Evolutionary conservation across 2,888 invertebrate species (phyloP).

Genomic region (Dione juno): DNA sequence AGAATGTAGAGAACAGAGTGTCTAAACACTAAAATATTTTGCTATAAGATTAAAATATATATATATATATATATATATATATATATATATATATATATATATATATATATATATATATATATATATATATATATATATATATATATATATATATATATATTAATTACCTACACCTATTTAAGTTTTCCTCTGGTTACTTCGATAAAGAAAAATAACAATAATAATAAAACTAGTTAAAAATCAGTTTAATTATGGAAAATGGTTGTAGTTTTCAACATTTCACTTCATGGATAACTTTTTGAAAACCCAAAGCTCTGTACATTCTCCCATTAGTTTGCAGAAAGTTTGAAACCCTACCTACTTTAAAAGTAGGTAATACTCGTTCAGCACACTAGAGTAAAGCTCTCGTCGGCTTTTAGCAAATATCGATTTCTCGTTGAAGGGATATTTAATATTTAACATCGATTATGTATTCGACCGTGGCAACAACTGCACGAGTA

Average conservation of each 20-base stretch:
- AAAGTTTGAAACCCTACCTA: constrained; percentile 13
- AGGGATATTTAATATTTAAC: not conserved
- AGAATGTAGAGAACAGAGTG: too few relatives aligned
- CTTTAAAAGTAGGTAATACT: constrained; percentile 11
- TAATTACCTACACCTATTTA: too few relatives aligned
- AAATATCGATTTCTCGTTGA: not conserved
- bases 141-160: too few relatives aligned
- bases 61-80: too few relatives aligned
- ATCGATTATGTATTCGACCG: not conserved
- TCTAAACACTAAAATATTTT: not conserved
- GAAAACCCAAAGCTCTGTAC: constrained; percentile 12
- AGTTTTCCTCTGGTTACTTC: too few relatives aligned
- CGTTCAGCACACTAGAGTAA: not conserved
- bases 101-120: too few relatives aligned
- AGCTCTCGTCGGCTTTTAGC: not conserved
- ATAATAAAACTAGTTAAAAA: not conserved
- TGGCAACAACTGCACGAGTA: not conserved
- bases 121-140: too few relatives aligned
- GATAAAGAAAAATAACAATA: too few relatives aligned
- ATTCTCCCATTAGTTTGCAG: constrained; percentile 6
- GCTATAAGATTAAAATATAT: too few relatives aligned
- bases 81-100: too few relatives aligned
- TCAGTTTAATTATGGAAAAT: not conserved
- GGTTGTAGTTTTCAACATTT: not conserved
- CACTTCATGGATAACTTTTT: not conserved